phyloP scores from a whole-genome alignment of 2,797 vertebrate species.

The Spinus olivaceus region DNA sequence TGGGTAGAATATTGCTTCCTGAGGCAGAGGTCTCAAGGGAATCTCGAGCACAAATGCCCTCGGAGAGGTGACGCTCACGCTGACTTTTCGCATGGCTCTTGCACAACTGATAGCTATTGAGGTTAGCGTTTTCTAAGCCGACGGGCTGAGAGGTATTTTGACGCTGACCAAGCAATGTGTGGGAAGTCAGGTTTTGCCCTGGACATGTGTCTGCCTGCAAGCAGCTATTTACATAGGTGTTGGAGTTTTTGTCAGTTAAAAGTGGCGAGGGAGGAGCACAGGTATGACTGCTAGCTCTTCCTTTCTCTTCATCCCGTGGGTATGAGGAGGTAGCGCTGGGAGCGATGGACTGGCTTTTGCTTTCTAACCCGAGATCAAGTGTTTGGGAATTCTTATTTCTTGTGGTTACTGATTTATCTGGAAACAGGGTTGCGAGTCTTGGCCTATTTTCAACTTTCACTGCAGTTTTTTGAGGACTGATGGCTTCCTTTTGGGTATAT shows the following conservation, averaged over 20 bases:
- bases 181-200: slow-evolving; percentile 12
- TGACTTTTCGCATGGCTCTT: slow-evolving; percentile 33
- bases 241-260: slow-evolving; percentile 41
- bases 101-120: not conserved
- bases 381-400: slow-evolving; percentile 52
- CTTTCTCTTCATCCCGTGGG: not conserved
- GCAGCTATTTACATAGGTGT: not conserved
- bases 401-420: slow-evolving; percentile 20
- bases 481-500: slow-evolving; percentile 8
- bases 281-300: not conserved
- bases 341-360: not conserved
- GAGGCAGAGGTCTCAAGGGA: slow-evolving; percentile 26
- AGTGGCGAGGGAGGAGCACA: not conserved
- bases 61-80: slow-evolving; percentile 73
- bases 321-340: not conserved
- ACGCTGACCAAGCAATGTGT: not conserved
- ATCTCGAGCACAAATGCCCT: slow-evolving; percentile 54
- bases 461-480: not conserved
- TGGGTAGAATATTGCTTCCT: not conserved
- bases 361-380: not conserved
- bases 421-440: slow-evolving; percentile 11
- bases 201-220: not conserved
- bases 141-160: slow-evolving; percentile 41
- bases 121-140: slow-evolving; percentile 60
- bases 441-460: slow-evolving; percentile 17